Evolutionary conservation across 2,797 vertebrate species (phyloP).

Genomic region (Myotis planiceps): DNA sequence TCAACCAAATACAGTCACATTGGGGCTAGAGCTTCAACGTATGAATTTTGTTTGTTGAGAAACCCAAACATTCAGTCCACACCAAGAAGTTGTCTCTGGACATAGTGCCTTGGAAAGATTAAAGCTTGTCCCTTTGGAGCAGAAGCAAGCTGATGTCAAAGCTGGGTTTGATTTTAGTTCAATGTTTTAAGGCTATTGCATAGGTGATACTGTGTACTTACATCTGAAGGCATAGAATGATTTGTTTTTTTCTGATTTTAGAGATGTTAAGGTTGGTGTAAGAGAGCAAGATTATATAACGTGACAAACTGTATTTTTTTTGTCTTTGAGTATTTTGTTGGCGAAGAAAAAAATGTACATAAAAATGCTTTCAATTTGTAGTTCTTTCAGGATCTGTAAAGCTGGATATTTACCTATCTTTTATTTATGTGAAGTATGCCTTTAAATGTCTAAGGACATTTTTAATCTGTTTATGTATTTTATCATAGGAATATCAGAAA

Average conservation of each 20-base stretch:
- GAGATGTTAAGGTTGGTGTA: not conserved
- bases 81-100: not conserved
- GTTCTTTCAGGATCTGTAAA: not conserved
- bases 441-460: not conserved
- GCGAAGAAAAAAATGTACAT: not conserved
- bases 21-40: not conserved
- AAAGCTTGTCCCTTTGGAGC: not conserved
- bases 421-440: not conserved
- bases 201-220: not conserved
- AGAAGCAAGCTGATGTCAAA: not conserved
- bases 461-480: not conserved
- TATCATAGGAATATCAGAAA: not conserved
- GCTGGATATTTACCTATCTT: not conserved
- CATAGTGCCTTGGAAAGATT: not conserved
- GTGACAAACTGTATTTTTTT: not conserved
- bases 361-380: not conserved
- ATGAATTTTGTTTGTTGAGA: not conserved
- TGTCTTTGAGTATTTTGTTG: not conserved
- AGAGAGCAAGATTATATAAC: not conserved
- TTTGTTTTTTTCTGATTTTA: not conserved
- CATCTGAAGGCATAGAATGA: not conserved
- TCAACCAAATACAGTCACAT: not conserved
- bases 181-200: not conserved
- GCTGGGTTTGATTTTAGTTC: not conserved
- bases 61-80: not conserved